phyloP scores from a whole-genome alignment of 2,888 invertebrate genomes.

The Nasonovia ribisnigri region DNA sequence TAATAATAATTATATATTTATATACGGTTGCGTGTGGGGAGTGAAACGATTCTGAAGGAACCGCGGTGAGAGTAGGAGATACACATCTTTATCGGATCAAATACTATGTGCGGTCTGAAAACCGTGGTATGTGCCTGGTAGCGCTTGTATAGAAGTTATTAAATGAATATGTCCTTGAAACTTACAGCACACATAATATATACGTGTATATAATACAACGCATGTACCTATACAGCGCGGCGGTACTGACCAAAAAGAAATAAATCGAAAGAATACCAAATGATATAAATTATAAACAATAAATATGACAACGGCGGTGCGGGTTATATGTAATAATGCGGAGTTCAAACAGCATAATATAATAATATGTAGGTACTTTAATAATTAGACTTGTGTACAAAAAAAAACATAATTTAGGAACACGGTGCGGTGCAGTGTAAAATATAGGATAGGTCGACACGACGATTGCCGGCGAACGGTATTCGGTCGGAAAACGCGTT shows the following conservation, averaged over 20 bases:
- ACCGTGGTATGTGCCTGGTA: slow-evolving; percentile 3
- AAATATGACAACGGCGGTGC: not conserved
- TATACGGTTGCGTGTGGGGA: not conserved
- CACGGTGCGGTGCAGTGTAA: not conserved
- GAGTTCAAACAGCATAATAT: not conserved
- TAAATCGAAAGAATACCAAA: slow-evolving; percentile 26
- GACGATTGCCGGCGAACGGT: slow-evolving; percentile 36
- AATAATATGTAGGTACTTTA: not conserved
- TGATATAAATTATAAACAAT: not conserved
- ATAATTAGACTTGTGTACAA: slow-evolving; percentile 5
- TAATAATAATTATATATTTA: slow-evolving; percentile 9
- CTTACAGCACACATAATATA: not conserved
- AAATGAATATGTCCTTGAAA: slow-evolving; percentile 43
- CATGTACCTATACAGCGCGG: too few relatives aligned
- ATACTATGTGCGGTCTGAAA: slow-evolving; percentile 23
- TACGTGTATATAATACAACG: not conserved
- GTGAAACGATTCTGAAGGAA: not conserved
- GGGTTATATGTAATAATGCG: not conserved
- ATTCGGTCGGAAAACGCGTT: slow-evolving; percentile 59
- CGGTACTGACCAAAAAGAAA: slow-evolving; percentile 3
- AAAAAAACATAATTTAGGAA: not conserved
- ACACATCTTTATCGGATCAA: slow-evolving; percentile 4
- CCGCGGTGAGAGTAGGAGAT: not conserved
- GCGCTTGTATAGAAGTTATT: slow-evolving; percentile 18
- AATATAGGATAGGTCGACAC: slow-evolving; percentile 11